Base-by-base conservation (phyloP, 2,797 vertebrate genomes). In the Coreius guichenoti region DNA sequence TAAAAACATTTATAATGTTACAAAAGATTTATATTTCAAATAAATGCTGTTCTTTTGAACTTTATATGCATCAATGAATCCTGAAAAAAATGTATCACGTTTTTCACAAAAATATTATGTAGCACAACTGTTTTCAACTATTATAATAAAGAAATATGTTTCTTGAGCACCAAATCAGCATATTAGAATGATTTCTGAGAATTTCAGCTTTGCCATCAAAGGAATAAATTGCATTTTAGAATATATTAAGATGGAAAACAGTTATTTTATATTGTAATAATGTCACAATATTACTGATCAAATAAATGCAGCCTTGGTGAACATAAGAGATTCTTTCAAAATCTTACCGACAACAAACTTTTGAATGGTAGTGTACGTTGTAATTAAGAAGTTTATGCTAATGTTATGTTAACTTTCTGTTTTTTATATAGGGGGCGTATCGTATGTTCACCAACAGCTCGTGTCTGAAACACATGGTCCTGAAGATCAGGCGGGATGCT, bases 381-480 rank as follows among this genome's bases (percentile, higher is more conserved):
- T 61, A 61, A 43, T 61, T 4, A 58, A 78, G 23, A 36, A 0
- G 23, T 54, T 39, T 78, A 36, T 58, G 21, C 7, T 43, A 61
- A 26, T 61, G 58, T 47, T 17, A 65, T 80, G 11, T 19, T 47
- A 67, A 29, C 4, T 47, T 4, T 36, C 31, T 65, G 21, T 80
- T n/a, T 82, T 3, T 51, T 23, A 43, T 43, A 2, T 29, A 97
- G 96, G 95, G 96, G 92, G 96, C 96, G 91, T 97, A 97, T 91
- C 93, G 96, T 86, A 95, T 96, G 90, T 97, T 97, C 91, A 97
- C 96, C 68, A 97, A 95, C 90, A 97, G 96, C 88, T 96, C 95
- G 80, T 97, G 96, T 91, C 92, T 97, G 88, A 97, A 97, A 91
- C 96, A 97, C 90, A 97, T 97, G 96, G 95, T 97, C 86, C 92